These are phyloP conservation scores for Parapsyche elsis DNA, from an alignment of 1,140 invertebrate species.

Conservation along the genomic window DNA sequence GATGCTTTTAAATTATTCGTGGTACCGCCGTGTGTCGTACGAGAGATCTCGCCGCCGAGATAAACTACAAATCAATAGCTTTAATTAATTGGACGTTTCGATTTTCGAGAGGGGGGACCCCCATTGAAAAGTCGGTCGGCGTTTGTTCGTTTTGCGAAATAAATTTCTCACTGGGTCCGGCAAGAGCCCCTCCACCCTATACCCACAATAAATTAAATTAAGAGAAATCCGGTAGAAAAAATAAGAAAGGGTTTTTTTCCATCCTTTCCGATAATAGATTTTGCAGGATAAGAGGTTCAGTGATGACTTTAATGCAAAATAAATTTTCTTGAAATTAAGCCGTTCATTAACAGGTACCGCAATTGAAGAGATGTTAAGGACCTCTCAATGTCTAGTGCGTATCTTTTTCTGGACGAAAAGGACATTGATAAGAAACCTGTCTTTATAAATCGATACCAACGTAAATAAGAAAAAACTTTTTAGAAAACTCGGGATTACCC, in stretches of 20 bases:
- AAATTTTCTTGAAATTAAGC: slow-evolving; percentile 21
- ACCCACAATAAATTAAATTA: slow-evolving; percentile 56
- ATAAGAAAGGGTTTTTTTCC: neutral
- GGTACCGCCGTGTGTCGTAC: slow-evolving; percentile 35
- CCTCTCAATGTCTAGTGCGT: neutral
- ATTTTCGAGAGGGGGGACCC: slow-evolving; percentile 44
- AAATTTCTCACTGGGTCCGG: slow-evolving; percentile 39
- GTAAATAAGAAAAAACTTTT: too few species aligned
- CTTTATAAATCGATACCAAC: neutral
- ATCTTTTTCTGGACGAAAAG: neutral
- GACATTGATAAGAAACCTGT: slow-evolving; percentile 4
- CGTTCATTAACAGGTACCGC: slow-evolving; percentile 23
- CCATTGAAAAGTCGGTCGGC: slow-evolving; percentile 56
- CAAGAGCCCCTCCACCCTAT: slow-evolving; percentile 39
- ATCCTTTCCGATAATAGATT: slow-evolving; percentile 43
- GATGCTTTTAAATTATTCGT: slow-evolving; percentile 26
- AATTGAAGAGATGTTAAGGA: neutral
- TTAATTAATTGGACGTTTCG: slow-evolving; percentile 57
- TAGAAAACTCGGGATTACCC: too few species aligned
- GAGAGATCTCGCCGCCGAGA: slow-evolving; percentile 46
- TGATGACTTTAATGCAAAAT: slow-evolving; percentile 14
- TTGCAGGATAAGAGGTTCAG: slow-evolving; percentile 20
- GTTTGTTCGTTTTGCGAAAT: slow-evolving; percentile 45
- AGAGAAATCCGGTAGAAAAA: slow-evolving; percentile 32
- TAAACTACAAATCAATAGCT: slow-evolving; percentile 57